Conservation (phyloP, 2,113 vertebrate genomes). For the Tetrax tetrax region DNA sequence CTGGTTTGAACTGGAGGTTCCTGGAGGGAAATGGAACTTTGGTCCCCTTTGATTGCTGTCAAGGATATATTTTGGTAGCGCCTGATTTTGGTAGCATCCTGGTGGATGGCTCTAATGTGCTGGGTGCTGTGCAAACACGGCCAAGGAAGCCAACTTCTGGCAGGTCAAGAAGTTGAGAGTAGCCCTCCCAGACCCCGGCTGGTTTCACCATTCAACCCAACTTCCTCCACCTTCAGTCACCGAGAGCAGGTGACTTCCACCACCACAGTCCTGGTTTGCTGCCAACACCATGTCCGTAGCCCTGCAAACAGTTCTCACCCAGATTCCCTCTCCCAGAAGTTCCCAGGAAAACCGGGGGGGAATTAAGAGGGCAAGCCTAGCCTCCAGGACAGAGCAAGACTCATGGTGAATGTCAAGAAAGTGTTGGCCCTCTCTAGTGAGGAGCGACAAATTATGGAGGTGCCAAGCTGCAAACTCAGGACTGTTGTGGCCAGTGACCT, state of each 20-base stretch:
- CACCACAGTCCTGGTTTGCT: background rate
- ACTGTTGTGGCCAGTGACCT: background rate
- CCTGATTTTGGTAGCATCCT: background rate
- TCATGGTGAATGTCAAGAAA: fast-evolving
- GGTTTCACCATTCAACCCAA: background rate
- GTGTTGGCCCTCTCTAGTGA: fast-evolving
- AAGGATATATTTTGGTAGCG: background rate
- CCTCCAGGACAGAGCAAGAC: background rate
- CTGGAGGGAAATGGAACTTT: background rate
- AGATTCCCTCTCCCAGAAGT: background rate
- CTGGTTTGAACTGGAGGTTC: background rate
- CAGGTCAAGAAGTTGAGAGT: background rate
- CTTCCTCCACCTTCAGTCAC: background rate
- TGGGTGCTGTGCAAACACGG: background rate
- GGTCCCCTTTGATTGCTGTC: background rate
- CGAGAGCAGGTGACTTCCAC: background rate
- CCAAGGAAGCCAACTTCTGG: background rate
- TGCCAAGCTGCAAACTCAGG: background rate
- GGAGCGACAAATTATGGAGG: background rate
- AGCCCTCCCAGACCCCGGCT: background rate
- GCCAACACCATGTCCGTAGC: fast-evolving
- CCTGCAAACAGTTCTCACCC: background rate
- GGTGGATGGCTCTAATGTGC: background rate
- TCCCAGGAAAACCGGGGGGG: background rate
- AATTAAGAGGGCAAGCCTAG: background rate